Base-by-base conservation (phyloP, 2,113 vertebrate genomes). In the Syrrhaptes paradoxus region DNA sequence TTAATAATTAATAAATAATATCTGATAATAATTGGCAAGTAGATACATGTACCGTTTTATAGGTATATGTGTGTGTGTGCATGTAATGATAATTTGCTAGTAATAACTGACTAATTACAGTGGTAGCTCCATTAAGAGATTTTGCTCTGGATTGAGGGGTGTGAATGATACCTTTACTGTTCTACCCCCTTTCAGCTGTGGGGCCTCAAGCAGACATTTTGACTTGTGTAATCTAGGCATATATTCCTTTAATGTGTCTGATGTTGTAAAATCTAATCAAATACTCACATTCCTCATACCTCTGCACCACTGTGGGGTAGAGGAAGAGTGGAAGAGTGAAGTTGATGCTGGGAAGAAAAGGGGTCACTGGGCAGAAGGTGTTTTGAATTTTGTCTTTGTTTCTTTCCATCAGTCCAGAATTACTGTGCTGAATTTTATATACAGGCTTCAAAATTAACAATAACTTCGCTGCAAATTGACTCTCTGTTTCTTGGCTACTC, bases 361-460 rank as follows among this genome's bases (percentile, higher is more conserved):
- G 5, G 5, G 8, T 61, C 32, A 4, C 17, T 9, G 6, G 1
- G 9, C 12, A 10, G 5, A 38, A 67, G 31, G 9, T 13, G 10
- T 22, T 59, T 32, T 46, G 7, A 48, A 28, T 48, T 86, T 75
- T 75, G 12, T 7, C 9, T 66, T 61, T 71, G 12, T 65, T 58
- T 80, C 38, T 67, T 31, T n/a, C 29, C 8, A 28, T 4, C 2
- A 41, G 46, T 59, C 21, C 25, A 57, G 34, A 73, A 25, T 46
- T 38, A 29, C 7, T 61, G 16, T 67, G 18, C 22, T 70, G 21
- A 46, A 57, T 95, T 65, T 81, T 46, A 29, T 28, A 31, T 48
- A 29, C 10, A 32, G 17, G n/a, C n/a, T 81, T 92, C 59, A 87
- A 74, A 81, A 51, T 70, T 61, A 51, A 34, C 5, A 43, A 11